Conservation (phyloP, 2,888 invertebrate genomes). For the Conops quadrifasciatus region DNA sequence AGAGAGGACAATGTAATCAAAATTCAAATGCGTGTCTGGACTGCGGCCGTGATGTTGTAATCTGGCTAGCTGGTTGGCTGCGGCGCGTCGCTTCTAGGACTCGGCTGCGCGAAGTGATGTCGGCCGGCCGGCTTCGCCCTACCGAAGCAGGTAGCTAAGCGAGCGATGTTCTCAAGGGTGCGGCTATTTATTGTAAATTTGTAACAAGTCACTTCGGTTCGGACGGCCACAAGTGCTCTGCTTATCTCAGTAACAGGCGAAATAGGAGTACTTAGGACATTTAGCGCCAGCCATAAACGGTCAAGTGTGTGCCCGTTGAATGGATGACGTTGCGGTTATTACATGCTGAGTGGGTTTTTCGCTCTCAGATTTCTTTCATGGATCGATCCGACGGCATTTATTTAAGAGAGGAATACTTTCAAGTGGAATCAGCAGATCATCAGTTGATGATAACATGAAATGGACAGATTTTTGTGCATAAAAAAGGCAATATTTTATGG, state of each 20-base stretch:
- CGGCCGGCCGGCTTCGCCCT: slow-evolving; percentile 4
- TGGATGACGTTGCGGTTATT: background rate
- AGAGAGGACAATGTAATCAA: background rate
- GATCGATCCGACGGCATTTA: too few species aligned
- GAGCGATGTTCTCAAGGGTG: background rate
- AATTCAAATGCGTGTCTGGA: background rate
- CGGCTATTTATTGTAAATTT: slow-evolving; percentile 1
- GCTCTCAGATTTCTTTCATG: too few species aligned
- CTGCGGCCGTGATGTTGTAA: background rate
- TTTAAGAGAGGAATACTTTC: too few species aligned
- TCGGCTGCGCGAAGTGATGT: slow-evolving; percentile 12
- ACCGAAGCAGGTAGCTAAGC: background rate
- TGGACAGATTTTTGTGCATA: too few species aligned
- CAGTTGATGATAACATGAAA: background rate
- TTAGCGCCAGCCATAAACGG: slow-evolving; percentile 28
- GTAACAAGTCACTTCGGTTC: background rate
- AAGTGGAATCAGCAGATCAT: background rate
- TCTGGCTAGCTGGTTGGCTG: too few species aligned
- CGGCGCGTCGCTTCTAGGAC: background rate
- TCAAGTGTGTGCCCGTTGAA: background rate
- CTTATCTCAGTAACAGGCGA: background rate
- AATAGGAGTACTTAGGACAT: background rate
- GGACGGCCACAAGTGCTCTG: too few species aligned
- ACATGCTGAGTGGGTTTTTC: too few species aligned
- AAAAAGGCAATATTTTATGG: too few species aligned